Conservation (phyloP, 2,113 vertebrate species). For the Donacobius atricapilla region DNA sequence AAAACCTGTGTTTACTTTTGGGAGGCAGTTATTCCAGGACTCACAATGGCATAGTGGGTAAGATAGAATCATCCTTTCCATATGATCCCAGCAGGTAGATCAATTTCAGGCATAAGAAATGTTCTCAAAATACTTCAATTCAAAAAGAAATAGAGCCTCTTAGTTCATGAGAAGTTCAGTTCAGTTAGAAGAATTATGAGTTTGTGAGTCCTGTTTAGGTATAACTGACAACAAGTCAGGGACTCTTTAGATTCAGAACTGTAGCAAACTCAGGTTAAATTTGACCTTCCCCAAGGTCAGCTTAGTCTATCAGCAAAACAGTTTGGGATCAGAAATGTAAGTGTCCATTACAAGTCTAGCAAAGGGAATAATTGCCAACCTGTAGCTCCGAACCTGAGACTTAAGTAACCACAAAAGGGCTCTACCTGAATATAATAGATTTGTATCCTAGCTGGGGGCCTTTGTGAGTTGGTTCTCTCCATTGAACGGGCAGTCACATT, state of each 20-base stretch:
- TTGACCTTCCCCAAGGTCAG: neutral
- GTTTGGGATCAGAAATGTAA: neutral
- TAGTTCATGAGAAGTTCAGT: neutral
- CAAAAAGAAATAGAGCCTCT: neutral
- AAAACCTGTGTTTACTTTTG: neutral
- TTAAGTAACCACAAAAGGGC: neutral
- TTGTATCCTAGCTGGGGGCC: neutral
- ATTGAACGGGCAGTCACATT: neutral
- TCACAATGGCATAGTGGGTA: neutral
- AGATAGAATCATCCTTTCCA: neutral
- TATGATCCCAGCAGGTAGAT: neutral
- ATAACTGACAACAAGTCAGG: neutral
- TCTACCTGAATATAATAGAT: neutral
- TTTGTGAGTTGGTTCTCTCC: neutral
- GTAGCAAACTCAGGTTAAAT: neutral
- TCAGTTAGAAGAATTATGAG: neutral
- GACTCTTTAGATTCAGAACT: neutral
- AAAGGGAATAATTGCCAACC: neutral
- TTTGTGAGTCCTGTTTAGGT: neutral
- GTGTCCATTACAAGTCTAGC: neutral
- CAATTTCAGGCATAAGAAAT: neutral
- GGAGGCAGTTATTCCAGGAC: neutral
- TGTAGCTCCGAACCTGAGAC: neutral
- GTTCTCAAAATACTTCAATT: neutral
- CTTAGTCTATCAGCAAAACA: neutral